Base-by-base conservation (phyloP, 1,140 invertebrate species). In the Andricus grossulariae region DNA sequence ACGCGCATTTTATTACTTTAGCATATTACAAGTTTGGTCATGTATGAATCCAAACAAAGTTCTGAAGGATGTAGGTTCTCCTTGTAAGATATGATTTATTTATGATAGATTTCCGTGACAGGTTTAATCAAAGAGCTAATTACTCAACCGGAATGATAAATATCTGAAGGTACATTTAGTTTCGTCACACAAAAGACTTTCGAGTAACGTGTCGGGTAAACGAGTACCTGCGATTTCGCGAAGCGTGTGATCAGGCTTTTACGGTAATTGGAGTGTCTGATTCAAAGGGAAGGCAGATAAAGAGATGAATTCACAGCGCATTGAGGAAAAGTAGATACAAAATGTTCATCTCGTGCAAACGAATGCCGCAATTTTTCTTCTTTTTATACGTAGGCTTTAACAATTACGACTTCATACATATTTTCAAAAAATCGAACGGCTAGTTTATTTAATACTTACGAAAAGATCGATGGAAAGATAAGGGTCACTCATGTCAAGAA, bases 191-290 rank as follows among this genome's bases (percentile, higher is more conserved):
- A 66, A 66, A 45, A 60, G 25, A 66, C 32, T 39, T 66, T 66
- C n/a, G 11, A 66, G n/a, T 39, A 39, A 39, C 39, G 11, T 66
- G 39, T 39, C 32, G 32, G 15, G 39, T 66, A 32, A 66, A n/a
- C 60, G 32, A 66, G 60, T 39, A 66, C 6, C 25, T 16, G 60
- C 10, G 32, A 66, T 66, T 66, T 66, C 25, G 39, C 60, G 60
- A 66, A n/a, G 21, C 25, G 60, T 15, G 60, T 66, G 60, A 39
- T 66, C 60, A 39, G n/a, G 25, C 60, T 66, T 66, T 66, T 16
- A 66, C 60, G 32, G 25, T 66, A 66, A 66, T 66, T 66, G 25
- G 25, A 39, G 60, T 66, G 25, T 32, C 57, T 66, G 16, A 66
- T 32, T 66, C 60, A 66, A 66, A 66, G 60, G 2, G 21, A 25